phyloP scores from a whole-genome alignment of 2,888 invertebrate genomes.

The Erebia epiphron region DNA sequence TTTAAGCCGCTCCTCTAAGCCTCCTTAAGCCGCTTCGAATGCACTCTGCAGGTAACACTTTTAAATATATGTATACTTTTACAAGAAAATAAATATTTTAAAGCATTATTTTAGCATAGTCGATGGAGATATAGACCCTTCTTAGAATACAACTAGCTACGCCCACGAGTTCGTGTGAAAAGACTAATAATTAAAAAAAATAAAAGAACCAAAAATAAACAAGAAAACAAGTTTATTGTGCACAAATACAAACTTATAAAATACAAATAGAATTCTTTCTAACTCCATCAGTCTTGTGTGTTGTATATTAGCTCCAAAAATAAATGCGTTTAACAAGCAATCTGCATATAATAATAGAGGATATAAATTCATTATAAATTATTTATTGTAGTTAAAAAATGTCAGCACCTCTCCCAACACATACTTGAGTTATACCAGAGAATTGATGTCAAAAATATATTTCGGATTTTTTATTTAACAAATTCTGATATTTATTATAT shows the following conservation, averaged over 20 bases:
- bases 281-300: slow-evolving; percentile 81
- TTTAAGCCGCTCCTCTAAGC: no score
- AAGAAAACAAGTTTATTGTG: slow-evolving; percentile 78
- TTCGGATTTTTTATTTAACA: neutral
- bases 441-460: neutral
- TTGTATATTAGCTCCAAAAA: slow-evolving; percentile 77
- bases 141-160: neutral
- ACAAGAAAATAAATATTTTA: no score
- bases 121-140: no score
- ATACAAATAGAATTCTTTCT: slow-evolving; percentile 66
- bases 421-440: slow-evolving; percentile 26
- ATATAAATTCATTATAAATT: slow-evolving; percentile 45
- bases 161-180: slow-evolving; percentile 9
- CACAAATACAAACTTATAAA: slow-evolving; percentile 78
- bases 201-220: slow-evolving; percentile 70
- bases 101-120: no score
- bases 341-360: slow-evolving; percentile 46
- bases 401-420: slow-evolving; percentile 23
- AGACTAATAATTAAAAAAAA: slow-evolving; percentile 38
- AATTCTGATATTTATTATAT: neutral
- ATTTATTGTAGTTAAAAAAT: slow-evolving; percentile 25
- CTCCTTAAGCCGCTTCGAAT: no score
- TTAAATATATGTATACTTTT: no score
- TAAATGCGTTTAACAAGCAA: slow-evolving; percentile 74
- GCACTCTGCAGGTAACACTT: no score